Conservation (phyloP, 2,113 vertebrate species). For the Rhabdomys dilectus region DNA sequence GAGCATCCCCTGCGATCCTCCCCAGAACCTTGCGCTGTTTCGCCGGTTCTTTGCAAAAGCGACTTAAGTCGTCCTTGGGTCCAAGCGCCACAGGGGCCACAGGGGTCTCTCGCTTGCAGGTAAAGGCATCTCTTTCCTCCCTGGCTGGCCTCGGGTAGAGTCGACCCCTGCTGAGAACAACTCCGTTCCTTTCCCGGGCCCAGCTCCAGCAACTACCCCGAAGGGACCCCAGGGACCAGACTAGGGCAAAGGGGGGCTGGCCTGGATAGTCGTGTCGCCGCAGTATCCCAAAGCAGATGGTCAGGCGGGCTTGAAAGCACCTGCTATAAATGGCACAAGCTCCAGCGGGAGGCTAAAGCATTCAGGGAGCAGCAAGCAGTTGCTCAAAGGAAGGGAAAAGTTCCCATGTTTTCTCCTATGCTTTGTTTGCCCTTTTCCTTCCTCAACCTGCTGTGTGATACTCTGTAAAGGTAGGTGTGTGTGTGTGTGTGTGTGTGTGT, state of each 20-base stretch:
- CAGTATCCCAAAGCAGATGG: not conserved
- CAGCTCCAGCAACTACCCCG: fast-evolving
- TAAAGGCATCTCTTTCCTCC: not conserved
- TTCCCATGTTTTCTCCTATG: not conserved
- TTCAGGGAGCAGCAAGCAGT: not conserved
- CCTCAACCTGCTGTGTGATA: not conserved
- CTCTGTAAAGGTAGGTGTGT: not conserved
- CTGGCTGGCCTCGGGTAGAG: too few species aligned
- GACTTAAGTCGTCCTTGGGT: not conserved
- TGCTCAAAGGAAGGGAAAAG: constrained; percentile 3
- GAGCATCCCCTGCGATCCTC: not conserved
- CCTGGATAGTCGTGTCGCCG: not conserved
- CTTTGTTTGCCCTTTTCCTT: not conserved
- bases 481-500: not conserved
- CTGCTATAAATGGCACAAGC: not conserved
- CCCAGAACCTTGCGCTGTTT: not conserved
- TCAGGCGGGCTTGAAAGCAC: not conserved
- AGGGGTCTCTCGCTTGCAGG: constrained; percentile 14
- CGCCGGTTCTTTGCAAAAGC: not conserved
- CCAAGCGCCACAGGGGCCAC: not conserved
- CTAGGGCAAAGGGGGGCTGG: not conserved
- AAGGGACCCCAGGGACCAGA: not conserved
- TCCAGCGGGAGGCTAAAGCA: not conserved
- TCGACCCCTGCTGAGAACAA: not conserved
- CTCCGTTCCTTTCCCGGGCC: not conserved